These are phyloP conservation scores for Drosophila pruinosa DNA, from an alignment of 1,140 invertebrate species.

Conservation along the genomic window DNA sequence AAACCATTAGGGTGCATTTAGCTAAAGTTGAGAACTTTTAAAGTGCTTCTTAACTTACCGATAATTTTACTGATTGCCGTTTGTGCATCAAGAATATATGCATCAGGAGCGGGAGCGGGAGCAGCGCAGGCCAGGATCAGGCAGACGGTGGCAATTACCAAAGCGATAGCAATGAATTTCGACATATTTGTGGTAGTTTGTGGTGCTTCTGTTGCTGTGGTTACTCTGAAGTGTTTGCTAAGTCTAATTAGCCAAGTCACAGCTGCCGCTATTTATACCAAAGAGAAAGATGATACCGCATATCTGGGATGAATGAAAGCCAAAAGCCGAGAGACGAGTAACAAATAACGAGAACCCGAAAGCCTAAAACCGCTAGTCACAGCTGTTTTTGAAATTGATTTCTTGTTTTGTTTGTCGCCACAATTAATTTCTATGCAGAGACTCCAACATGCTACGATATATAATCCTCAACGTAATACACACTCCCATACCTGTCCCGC, in stretches of 20 bases:
- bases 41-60: slow-evolving; percentile 39
- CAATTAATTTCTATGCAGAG: slow-evolving; percentile 39
- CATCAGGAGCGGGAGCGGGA: slow-evolving; percentile 50
- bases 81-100: slow-evolving; percentile 56
- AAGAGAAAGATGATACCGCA: slow-evolving; percentile 5
- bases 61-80: slow-evolving; percentile 70
- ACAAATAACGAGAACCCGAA: background rate
- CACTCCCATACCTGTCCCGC: background rate
- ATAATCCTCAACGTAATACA: slow-evolving; percentile 41
- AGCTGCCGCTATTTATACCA: slow-evolving; percentile 66
- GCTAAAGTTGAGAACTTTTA: background rate
- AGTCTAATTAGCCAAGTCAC: slow-evolving; percentile 54
- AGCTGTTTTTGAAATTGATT: slow-evolving; percentile 55
- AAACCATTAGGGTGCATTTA: background rate
- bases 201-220: slow-evolving; percentile 20
- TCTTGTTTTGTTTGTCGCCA: slow-evolving; percentile 46
- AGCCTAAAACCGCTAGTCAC: slow-evolving; percentile 16
- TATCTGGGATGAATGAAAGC: slow-evolving; percentile 41
- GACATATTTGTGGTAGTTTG: slow-evolving; percentile 43
- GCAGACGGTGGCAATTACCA: slow-evolving; percentile 43
- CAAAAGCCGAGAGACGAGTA: background rate
- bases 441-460: slow-evolving; percentile 26
- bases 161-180: slow-evolving; percentile 43
- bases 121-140: slow-evolving; percentile 50
- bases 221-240: slow-evolving; percentile 31